phyloP scores from a whole-genome alignment of 1,140 invertebrate species.

The Euura lappo region DNA sequence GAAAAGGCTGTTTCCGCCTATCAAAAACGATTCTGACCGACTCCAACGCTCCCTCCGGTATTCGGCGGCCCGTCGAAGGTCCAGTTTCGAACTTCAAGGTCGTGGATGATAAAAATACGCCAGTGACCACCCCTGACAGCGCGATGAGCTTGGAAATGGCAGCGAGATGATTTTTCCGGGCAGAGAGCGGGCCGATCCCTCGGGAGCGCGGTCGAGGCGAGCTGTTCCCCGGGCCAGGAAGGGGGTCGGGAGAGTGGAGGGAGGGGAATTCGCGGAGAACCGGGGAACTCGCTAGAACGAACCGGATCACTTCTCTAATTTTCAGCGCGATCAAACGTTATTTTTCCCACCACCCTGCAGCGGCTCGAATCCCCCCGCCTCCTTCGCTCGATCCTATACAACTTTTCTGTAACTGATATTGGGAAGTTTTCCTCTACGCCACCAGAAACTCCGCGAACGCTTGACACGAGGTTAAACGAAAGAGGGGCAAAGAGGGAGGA shows the following conservation, averaged over 20 bases:
- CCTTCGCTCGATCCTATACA: slow-evolving; percentile 18
- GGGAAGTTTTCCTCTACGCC: slow-evolving; percentile 37
- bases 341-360: slow-evolving; percentile 31
- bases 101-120: slow-evolving; percentile 20
- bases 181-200: slow-evolving; percentile 23
- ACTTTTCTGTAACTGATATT: slow-evolving; percentile 46
- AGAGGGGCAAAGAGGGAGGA: neutral
- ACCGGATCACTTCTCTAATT: slow-evolving; percentile 46
- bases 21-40: neutral
- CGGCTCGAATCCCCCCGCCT: neutral
- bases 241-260: slow-evolving; percentile 24
- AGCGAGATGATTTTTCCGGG: slow-evolving; percentile 37
- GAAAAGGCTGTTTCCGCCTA: too few relatives aligned
- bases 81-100: neutral
- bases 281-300: slow-evolving; percentile 19
- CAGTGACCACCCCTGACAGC: slow-evolving; percentile 30
- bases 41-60: neutral
- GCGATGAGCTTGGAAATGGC: slow-evolving; percentile 36
- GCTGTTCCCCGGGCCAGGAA: slow-evolving; percentile 29
- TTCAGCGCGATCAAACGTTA: slow-evolving; percentile 52
- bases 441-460: neutral
- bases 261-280: slow-evolving; percentile 30
- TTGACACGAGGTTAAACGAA: neutral
- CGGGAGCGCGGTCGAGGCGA: slow-evolving; percentile 33
- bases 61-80: neutral